A percentile compares a stretch with the other conserved stretches of the same genome.
These are phyloP conservation scores for Microchrysa polita DNA, from an alignment of 2,888 invertebrate genomes.

Conservation along the genomic window DNA sequence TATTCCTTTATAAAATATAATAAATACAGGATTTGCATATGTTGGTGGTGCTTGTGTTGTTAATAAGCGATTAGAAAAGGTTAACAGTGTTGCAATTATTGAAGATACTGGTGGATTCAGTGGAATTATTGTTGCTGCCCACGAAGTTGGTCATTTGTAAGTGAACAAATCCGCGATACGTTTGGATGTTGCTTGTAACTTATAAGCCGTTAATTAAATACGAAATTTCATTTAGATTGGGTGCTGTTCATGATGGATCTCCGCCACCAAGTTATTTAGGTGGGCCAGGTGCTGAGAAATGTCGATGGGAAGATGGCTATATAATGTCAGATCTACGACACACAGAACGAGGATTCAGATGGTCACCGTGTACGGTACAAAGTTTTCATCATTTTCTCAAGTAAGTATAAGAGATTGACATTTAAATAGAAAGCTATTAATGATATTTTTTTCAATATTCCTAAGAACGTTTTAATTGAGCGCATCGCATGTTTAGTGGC, in stretches of 20 bases:
- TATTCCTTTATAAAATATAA: no score
- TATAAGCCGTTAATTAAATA: constrained; percentile 45
- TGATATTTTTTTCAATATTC: neutral
- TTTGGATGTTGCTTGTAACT: constrained; percentile 27
- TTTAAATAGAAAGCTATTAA: neutral
- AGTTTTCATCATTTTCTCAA: constrained; percentile 96
- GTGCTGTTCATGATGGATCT: constrained; percentile 96
- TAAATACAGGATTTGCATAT: constrained; percentile 85
- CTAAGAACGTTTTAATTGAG: neutral
- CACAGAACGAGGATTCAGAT: constrained; percentile 93
- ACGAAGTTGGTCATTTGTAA: constrained; percentile 97
- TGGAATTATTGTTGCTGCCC: constrained; percentile 95
- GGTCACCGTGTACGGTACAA: constrained; percentile 92
- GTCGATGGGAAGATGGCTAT: constrained; percentile 95
- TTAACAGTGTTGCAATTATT: constrained; percentile 95
- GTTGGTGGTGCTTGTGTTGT: constrained; percentile 96
- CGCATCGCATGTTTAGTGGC: neutral
- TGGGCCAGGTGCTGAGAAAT: constrained; percentile 93
- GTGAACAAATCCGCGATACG: constrained; percentile 61
- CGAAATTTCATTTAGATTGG: constrained; percentile 70
- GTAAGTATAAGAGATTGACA: constrained; percentile 67
- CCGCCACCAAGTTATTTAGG: constrained; percentile 94
- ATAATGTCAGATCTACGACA: constrained; percentile 95
- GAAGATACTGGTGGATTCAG: constrained; percentile 97
- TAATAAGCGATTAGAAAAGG: constrained; percentile 93